phyloP scores from a whole-genome alignment of 2,797 vertebrate species.

The Peromyscus nudipes region DNA sequence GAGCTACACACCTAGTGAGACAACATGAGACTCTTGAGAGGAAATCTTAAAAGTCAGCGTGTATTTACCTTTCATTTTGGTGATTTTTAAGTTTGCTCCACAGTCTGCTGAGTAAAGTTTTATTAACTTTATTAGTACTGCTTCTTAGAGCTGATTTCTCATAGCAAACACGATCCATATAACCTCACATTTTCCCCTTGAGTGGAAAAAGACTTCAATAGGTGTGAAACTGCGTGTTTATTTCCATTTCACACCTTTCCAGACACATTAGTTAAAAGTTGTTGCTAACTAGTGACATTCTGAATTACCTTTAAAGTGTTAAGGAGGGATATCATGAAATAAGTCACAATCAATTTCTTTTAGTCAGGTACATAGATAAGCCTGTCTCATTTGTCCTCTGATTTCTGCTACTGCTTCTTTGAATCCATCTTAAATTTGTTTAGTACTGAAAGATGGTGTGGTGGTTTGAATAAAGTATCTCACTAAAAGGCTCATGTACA shows the following conservation, averaged over 20 bases:
- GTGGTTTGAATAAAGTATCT: background rate
- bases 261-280: conserved; percentile 27
- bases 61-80: conserved; percentile 69
- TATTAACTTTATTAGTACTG: conserved; percentile 55
- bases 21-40: conserved; percentile 48
- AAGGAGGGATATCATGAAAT: background rate
- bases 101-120: conserved; percentile 13
- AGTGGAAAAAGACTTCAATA: conserved; percentile 44
- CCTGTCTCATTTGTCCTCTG: background rate
- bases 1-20: conserved; percentile 43
- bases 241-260: conserved; percentile 57
- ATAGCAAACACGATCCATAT: conserved; percentile 36
- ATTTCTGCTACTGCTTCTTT: conserved; percentile 14
- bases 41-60: conserved; percentile 60
- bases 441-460: background rate
- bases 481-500: background rate
- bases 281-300: conserved; percentile 26
- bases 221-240: conserved; percentile 41
- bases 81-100: conserved; percentile 61
- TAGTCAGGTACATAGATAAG: background rate
- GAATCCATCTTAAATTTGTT: background rate
- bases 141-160: conserved; percentile 34
- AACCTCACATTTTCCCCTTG: conserved; percentile 24
- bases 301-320: conserved; percentile 15
- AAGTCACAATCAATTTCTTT: conserved; percentile 31